Evolutionary conservation across 2,888 invertebrate genomes (phyloP).

Genomic region (Noctuana brunneofusca): DNA sequence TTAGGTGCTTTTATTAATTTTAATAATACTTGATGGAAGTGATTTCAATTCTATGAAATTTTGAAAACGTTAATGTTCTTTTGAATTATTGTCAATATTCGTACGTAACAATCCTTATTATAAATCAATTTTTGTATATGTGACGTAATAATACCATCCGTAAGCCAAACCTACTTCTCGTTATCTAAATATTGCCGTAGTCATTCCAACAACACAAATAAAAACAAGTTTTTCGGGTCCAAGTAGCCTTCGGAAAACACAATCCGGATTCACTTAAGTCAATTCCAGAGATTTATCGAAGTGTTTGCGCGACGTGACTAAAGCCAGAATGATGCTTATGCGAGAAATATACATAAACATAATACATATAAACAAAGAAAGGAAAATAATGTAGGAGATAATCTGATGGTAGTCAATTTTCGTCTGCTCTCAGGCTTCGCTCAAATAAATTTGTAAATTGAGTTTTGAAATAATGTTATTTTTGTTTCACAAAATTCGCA

Average conservation of each 20-base stretch:
- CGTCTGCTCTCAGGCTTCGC: neutral
- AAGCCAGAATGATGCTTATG: conserved; percentile 7
- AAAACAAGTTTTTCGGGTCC: conserved; percentile 19
- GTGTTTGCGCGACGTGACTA: conserved; percentile 22
- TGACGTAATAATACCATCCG: too few relatives aligned
- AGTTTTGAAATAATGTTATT: too few relatives aligned
- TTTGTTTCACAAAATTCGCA: too few relatives aligned
- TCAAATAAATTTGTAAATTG: neutral
- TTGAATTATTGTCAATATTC: too few relatives aligned
- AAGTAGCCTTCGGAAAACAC: conserved; percentile 11
- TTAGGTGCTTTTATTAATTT: neutral
- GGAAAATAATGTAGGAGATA: neutral
- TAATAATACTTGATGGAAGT: too few relatives aligned
- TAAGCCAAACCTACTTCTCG: too few relatives aligned
- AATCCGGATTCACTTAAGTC: conserved; percentile 16
- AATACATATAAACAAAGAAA: conserved; percentile 4
- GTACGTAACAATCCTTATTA: too few relatives aligned
- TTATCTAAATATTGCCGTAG: neutral
- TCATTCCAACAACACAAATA: conserved; percentile 12
- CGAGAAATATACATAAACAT: neutral
- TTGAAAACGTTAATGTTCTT: too few relatives aligned
- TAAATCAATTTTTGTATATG: too few relatives aligned
- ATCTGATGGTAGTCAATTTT: neutral
- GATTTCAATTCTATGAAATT: too few relatives aligned
- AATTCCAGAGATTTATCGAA: conserved; percentile 27